Evolutionary conservation across 2,797 vertebrate genomes (phyloP), one percentile per base, ranked within the genome.

Genomic region (Menidia menidia): DNA sequence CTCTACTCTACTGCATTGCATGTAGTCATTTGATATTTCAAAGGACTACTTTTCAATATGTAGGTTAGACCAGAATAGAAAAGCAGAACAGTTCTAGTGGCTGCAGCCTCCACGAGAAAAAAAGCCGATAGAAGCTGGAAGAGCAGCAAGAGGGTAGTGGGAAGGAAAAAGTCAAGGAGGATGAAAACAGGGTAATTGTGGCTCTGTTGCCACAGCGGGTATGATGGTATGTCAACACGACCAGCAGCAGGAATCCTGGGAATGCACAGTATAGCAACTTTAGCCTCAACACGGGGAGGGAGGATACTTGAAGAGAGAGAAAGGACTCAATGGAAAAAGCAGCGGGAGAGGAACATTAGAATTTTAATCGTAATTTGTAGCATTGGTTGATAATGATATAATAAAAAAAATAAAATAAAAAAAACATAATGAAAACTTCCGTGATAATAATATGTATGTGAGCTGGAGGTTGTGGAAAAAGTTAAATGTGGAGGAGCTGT

Each of bases 211-310:
- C 70, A 77, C 82, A 82, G 84, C 88, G 84, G 84, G 77, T 77
- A 79, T 60, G 69, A 69, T 77, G 60, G 80, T 71, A 83, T 88
- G 78, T 77, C 62, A 66, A 75, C 63, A 55, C 64, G 62, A 75
- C 62, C 83, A 71, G 80, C 78, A 88, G 74, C 77, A 90, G 71
- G 89, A 91, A 93, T 91, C 63, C 84, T 88, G 84, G 85, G 86
- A 92, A 91, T 89, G 88, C 68, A 47, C 31, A 80, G 64, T 32
- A 8, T 43, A 63, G 75, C n/a, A 12, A 64, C 50, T 74, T 64
- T 60, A 65, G 64, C 77, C 70, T 71, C 81, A 79, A 30, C 53
- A 61, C 33, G 55, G 39, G 59, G 47, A 63, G 48, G 6, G 45
- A 55, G 65, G 53, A 33, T 13, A 55, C n/a, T 35, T 8, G 3